Evolutionary conservation across 2,888 invertebrate genomes (phyloP), one percentile per base, ranked within the genome.

Genomic region (Meteorus colon): DNA sequence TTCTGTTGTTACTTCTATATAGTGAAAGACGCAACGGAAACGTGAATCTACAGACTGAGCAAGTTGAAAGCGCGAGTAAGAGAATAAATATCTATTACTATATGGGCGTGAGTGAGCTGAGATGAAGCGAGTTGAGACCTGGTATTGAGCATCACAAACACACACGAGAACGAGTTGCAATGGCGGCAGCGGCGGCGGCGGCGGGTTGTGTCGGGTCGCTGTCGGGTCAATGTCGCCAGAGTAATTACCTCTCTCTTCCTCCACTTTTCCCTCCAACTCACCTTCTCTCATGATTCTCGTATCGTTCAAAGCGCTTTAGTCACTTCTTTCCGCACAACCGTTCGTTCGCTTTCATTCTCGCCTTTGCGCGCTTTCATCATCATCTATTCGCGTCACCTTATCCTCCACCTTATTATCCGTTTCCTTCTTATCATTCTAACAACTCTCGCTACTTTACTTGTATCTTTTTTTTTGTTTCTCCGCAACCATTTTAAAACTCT

Each of bases 151-250:
- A 34, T 34, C 34, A 34, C 34, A 34, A 3, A 48, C 4, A 16
- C 4, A 48, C n/a, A n/a, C 48, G 48, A 48, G 48, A 48, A 48
- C 48, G 48, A 48, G 48, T 48, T 2, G 48, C 24, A 24, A 24
- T 24, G 24, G 24, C 24, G 24, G 24, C 24, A 24, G 24, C 24
- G 24, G 24, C 45, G 48, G 41, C 8, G 41, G 12, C 55, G 55
- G 55, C 55, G 55, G 55, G 55, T 55, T 55, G 55, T 85, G 85
- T 84, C 84, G 85, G 87, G 87, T 87, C 86, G 85, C 83, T 85
- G 86, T 84, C 87, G 87, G 88, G 88, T 87, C 88, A 88, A 88
- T 88, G 88, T 88, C 88, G 86, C 86, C 86, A 83, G 86, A 85
- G 87, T 88, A 87, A 88, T 88, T 87, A 87, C 85, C 85, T 84